A percentile compares a stretch with the other conserved stretches of the same genome.
phyloP scores from a whole-genome alignment of 2,888 invertebrate species.

The Lasioglossum oenotherae region DNA sequence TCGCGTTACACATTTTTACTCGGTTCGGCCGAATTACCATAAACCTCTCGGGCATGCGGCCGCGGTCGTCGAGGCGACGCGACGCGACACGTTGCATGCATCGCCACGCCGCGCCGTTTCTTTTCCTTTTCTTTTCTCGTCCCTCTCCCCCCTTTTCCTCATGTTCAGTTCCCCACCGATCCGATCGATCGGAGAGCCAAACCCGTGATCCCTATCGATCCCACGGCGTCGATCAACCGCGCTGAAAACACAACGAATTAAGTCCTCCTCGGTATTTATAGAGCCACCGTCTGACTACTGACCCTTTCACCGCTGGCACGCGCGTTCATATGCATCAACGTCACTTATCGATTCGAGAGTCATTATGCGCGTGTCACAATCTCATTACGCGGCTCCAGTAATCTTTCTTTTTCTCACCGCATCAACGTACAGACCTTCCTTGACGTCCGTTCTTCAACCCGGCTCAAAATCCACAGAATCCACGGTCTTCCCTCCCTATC shows the following conservation, averaged over 20 bases:
- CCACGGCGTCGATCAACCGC: slow-evolving; percentile 47
- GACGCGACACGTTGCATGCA: slow-evolving; percentile 29
- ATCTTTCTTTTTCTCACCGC: slow-evolving; percentile 24
- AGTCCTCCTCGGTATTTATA: slow-evolving; percentile 63
- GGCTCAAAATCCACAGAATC: background rate
- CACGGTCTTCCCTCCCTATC: background rate
- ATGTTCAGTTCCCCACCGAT: background rate
- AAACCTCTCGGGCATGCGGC: slow-evolving; percentile 58
- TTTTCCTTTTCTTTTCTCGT: background rate
- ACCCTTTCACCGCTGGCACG: slow-evolving; percentile 62
- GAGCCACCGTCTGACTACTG: slow-evolving; percentile 62
- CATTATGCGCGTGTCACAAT: slow-evolving; percentile 61
- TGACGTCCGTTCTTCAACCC: background rate
- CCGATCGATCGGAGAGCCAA: background rate
- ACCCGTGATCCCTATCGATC: slow-evolving; percentile 50
- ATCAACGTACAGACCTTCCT: background rate
- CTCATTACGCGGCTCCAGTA: slow-evolving; percentile 55
- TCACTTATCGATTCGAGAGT: slow-evolving; percentile 63
- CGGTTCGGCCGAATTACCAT: slow-evolving; percentile 64
- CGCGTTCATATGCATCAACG: slow-evolving; percentile 62
- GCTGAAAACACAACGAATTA: slow-evolving; percentile 58
- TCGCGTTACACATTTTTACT: slow-evolving; percentile 67
- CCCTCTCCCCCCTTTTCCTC: background rate
- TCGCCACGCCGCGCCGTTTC: slow-evolving; percentile 27
- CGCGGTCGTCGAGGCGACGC: slow-evolving; percentile 30